These are phyloP conservation scores for Champsocephalus gunnari DNA, from an alignment of 2,797 vertebrate species.

Conservation along the genomic window DNA sequence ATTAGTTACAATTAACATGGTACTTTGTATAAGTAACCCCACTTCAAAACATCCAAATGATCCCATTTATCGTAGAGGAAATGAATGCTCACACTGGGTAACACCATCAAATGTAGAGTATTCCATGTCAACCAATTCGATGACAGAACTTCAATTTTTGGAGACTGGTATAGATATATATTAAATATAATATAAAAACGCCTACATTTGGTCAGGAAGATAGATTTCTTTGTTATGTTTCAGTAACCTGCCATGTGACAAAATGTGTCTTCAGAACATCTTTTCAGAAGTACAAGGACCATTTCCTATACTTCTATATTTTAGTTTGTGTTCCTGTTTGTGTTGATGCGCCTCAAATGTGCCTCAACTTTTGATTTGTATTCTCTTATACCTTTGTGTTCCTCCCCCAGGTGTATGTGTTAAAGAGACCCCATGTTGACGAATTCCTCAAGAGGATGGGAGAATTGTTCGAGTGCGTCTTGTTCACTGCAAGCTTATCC, in stretches of 20 bases:
- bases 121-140: not conserved
- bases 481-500: constrained; percentile 97
- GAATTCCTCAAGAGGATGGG: constrained; percentile 97
- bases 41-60: too few species aligned
- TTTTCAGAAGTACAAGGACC: not conserved
- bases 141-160: not conserved
- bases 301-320: not conserved
- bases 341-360: not conserved
- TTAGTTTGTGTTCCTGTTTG: not conserved
- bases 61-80: too few species aligned
- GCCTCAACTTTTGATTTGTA: constrained; percentile 3
- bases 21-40: too few species aligned
- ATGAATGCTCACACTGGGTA: too few species aligned
- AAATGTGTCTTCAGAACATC: not conserved
- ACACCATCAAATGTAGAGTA: not conserved
- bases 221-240: not conserved
- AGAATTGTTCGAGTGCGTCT: constrained; percentile 96
- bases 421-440: constrained; percentile 95
- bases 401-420: constrained; percentile 90
- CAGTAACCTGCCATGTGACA: not conserved
- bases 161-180: not conserved
- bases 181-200: too few species aligned
- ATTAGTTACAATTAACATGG: too few species aligned
- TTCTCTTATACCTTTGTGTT: not conserved
- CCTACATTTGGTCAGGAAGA: too few species aligned